Percentiles rank a stretch among this genome's conserved stretches.
These are phyloP conservation scores for Orius insidiosus DNA, from an alignment of 1,140 invertebrate genomes.

Conservation along the genomic window DNA sequence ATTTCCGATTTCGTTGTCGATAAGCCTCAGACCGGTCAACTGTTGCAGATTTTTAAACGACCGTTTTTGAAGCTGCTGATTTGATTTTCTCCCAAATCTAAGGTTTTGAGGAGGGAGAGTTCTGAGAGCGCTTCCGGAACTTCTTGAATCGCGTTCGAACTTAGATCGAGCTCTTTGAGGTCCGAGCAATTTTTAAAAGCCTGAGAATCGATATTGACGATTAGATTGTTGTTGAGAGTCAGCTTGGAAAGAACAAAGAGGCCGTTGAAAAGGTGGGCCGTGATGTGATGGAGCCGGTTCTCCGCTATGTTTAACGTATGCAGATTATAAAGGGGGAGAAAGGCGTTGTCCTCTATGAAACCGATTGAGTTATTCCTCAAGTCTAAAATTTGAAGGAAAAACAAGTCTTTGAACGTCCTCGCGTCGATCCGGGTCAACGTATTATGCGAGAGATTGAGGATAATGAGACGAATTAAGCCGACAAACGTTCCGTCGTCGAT, in stretches of 20 bases:
- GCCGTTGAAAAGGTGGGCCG: slow-evolving; percentile 66
- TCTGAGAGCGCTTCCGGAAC: slow-evolving; percentile 70
- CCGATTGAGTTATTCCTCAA: slow-evolving; percentile 73
- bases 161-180: slow-evolving; percentile 75
- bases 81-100: slow-evolving; percentile 75
- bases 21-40: slow-evolving; percentile 63
- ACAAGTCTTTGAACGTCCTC: slow-evolving; percentile 71
- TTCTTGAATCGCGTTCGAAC: slow-evolving; percentile 60
- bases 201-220: slow-evolving; percentile 58
- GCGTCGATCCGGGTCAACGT: slow-evolving; percentile 61
- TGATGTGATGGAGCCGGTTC: slow-evolving; percentile 63
- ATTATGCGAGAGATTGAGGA: slow-evolving; percentile 73
- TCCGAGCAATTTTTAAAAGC: slow-evolving; percentile 83
- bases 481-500: slow-evolving; percentile 67
- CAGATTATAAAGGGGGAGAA: slow-evolving; percentile 67
- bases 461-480: slow-evolving; percentile 64
- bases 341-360: slow-evolving; percentile 71
- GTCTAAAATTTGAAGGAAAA: slow-evolving; percentile 71
- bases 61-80: slow-evolving; percentile 62
- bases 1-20: slow-evolving; percentile 74
- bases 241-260: slow-evolving; percentile 67
- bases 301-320: slow-evolving; percentile 71
- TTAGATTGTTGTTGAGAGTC: slow-evolving; percentile 65
- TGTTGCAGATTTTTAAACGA: slow-evolving; percentile 69
- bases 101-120: slow-evolving; percentile 61